Evolutionary conservation across 2,113 vertebrate species (phyloP).

Genomic region (Lophius piscatorius): DNA sequence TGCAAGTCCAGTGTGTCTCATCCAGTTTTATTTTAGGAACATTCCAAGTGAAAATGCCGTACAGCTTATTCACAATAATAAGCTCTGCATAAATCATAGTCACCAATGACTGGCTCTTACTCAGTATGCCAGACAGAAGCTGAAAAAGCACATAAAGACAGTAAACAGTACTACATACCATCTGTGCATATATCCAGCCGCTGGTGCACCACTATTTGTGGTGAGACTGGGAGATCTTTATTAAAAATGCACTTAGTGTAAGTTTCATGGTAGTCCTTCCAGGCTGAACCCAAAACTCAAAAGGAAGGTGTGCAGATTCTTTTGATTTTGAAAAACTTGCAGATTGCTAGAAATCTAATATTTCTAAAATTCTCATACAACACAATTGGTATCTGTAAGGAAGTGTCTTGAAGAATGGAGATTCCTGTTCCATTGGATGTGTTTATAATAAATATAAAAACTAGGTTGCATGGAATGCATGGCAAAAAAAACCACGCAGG

Average conservation of each 20-base stretch:
- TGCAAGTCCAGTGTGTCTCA: slow-evolving; percentile 53
- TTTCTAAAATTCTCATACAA: too few species aligned
- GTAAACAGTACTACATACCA: slow-evolving; percentile 1
- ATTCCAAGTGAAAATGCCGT: slow-evolving; percentile 59
- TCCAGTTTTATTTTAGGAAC: slow-evolving; percentile 39
- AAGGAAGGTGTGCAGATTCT: slow-evolving; percentile 22
- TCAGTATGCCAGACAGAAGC: slow-evolving; percentile 3
- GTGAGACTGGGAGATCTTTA: slow-evolving; percentile 29
- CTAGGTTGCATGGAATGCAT: too few species aligned
- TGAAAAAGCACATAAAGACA: slow-evolving; percentile 12
- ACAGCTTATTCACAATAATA: slow-evolving; percentile 35
- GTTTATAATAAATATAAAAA: too few species aligned
- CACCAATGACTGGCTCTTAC: slow-evolving; percentile 1
- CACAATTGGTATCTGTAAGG: too few species aligned
- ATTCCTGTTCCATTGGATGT: too few species aligned
- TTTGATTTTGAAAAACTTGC: slow-evolving; percentile 9
- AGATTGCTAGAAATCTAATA: too few species aligned
- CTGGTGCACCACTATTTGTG: slow-evolving; percentile 18
- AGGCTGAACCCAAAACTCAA: slow-evolving; percentile 19
- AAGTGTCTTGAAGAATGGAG: too few species aligned
- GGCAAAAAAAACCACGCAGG: too few species aligned
- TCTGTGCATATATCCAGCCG: slow-evolving; percentile 11
- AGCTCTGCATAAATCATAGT: slow-evolving; percentile 24
- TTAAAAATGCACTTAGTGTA: slow-evolving; percentile 71
- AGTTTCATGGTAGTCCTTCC: slow-evolving; percentile 6